Conservation (phyloP, 64 coral and sea anemone genomes). For the Acropora yongei region DNA sequence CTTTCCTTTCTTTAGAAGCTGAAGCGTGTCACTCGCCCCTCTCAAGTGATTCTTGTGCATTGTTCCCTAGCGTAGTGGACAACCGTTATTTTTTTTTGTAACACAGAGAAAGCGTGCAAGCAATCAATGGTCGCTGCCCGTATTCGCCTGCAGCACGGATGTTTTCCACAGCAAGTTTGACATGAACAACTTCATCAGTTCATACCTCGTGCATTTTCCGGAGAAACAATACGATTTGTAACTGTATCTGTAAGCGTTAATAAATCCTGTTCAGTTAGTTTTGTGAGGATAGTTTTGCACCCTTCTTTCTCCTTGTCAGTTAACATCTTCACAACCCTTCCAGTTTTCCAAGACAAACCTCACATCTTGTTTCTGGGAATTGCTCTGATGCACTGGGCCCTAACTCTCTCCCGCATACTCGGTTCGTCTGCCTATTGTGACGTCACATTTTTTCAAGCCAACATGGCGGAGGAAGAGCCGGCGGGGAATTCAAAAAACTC, state of each 20-base stretch:
- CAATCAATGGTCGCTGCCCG: too few relatives aligned
- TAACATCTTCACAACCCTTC: conserved; percentile 44
- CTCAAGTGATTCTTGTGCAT: too few relatives aligned
- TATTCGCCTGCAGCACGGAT: too few relatives aligned
- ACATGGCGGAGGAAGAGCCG: conserved; percentile 1
- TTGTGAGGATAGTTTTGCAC: conserved; percentile 61
- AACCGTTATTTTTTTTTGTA: too few relatives aligned
- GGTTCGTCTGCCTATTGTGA: neutral
- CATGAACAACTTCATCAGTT: too few relatives aligned
- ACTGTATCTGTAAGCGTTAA: conserved; percentile 91
- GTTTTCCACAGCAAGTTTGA: too few relatives aligned
- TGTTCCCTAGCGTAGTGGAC: too few relatives aligned
- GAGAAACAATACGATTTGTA: conserved; percentile 69
- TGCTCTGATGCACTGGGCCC: neutral
- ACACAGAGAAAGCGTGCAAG: too few relatives aligned
- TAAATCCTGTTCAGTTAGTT: conserved; percentile 70
- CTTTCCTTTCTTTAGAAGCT: too few relatives aligned
- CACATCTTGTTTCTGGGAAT: neutral
- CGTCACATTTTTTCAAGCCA: neutral
- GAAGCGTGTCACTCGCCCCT: too few relatives aligned
- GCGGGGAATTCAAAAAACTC: conserved; percentile 12
- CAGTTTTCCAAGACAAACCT: neutral
- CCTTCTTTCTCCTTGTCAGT: conserved; percentile 80
- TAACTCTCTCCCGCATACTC: neutral
- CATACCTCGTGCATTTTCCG: conserved; percentile 78